Conservation (phyloP, 2,888 invertebrate species). For the Siphonodentalium dalli region DNA sequence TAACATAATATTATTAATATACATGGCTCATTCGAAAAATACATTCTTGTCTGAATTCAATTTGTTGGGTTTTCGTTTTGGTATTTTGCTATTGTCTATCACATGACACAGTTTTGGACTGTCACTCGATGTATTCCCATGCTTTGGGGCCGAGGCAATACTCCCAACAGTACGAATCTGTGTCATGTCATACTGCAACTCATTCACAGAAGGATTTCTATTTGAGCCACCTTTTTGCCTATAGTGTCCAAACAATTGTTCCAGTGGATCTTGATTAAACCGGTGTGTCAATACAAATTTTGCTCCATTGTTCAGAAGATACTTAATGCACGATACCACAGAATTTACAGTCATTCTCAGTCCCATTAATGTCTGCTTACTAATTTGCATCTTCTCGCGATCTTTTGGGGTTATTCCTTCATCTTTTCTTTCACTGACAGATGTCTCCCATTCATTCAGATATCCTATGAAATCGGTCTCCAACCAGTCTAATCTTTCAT, state of each 20-base stretch:
- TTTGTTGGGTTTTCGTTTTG: too few species aligned
- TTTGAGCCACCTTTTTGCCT: slow-evolving; percentile 4
- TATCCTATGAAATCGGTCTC: slow-evolving; percentile 17
- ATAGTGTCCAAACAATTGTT: slow-evolving; percentile 29
- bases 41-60: too few species aligned
- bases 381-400: slow-evolving; percentile 14
- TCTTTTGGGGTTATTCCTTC: slow-evolving; percentile 3
- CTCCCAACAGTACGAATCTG: slow-evolving; percentile 10
- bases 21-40: too few species aligned
- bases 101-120: too few species aligned
- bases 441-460: slow-evolving; percentile 17
- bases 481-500: slow-evolving; percentile 18
- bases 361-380: slow-evolving; percentile 24
- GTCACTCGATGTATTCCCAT: slow-evolving; percentile 20
- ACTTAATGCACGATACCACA: slow-evolving; percentile 19
- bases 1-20: too few species aligned
- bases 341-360: slow-evolving; percentile 19
- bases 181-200: slow-evolving; percentile 12
- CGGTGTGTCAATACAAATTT: slow-evolving; percentile 22
- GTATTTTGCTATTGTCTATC: too few species aligned
- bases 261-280: slow-evolving; percentile 29
- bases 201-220: slow-evolving; percentile 18
- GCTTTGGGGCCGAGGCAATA: slow-evolving; percentile 13
- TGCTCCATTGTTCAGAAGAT: slow-evolving; percentile 16
- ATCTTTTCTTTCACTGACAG: slow-evolving; percentile 2